Evolutionary conservation across 1,140 invertebrate genomes (phyloP).

Genomic region (Archegozetes longisetosus): DNA sequence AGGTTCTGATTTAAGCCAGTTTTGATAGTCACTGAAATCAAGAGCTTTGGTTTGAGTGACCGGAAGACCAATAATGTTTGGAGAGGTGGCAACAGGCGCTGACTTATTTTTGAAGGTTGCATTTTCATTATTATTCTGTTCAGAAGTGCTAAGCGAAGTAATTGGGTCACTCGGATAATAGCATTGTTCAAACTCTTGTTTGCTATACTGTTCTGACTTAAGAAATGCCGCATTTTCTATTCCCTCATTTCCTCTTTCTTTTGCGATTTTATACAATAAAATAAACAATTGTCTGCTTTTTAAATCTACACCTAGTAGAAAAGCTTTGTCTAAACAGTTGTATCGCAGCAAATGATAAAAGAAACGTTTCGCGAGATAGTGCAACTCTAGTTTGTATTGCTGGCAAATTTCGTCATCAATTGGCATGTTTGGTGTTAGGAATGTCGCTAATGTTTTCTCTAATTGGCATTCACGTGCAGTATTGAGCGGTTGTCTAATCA

Average conservation of each 20-base stretch:
- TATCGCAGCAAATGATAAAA: conserved; percentile 20
- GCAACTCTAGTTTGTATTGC: conserved; percentile 16
- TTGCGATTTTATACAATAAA: conserved; percentile 19
- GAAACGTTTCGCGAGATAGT: conserved; percentile 20
- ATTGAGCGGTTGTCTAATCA: conserved; percentile 17
- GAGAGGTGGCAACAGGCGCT: no score
- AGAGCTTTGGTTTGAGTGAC: no score
- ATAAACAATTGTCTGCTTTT: conserved; percentile 19
- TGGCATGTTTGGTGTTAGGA: conserved; percentile 15
- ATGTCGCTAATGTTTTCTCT: conserved; percentile 19
- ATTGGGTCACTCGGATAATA: no score
- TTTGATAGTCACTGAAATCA: no score
- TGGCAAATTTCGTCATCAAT: conserved; percentile 16
- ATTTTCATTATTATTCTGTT: no score
- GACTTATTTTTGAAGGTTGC: no score
- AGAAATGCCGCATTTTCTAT: conserved; percentile 15
- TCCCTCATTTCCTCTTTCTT: conserved; percentile 16
- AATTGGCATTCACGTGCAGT: conserved; percentile 12
- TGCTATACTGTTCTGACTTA: no score
- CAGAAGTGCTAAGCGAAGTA: no score
- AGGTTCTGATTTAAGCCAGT: no score
- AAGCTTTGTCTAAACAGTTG: conserved; percentile 19
- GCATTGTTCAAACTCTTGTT: no score
- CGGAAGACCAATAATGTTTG: no score
- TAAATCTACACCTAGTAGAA: conserved; percentile 20